Conservation (phyloP, 2,797 vertebrate genomes). For the Numenius phaeopus region DNA sequence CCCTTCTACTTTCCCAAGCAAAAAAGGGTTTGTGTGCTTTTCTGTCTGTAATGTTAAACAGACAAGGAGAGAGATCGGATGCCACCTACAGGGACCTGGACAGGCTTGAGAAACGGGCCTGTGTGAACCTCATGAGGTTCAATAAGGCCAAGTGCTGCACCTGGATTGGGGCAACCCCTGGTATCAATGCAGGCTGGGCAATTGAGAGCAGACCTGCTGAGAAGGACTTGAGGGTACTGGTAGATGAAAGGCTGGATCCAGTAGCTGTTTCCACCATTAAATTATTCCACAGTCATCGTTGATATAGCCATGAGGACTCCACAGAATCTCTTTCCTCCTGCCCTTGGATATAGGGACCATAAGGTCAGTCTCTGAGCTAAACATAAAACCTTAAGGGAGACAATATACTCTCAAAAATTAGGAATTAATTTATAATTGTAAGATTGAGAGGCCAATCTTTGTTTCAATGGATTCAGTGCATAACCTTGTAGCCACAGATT, state of each 20-base stretch:
- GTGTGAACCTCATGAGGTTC: neutral
- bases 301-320: neutral
- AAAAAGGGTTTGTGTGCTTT: fast-evolving
- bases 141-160: neutral
- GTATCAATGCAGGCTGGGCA: neutral
- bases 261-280: neutral
- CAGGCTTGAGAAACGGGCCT: too few relatives aligned
- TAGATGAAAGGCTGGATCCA: neutral
- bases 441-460: neutral
- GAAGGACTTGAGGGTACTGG: neutral
- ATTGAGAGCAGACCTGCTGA: neutral
- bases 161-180: neutral
- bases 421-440: neutral
- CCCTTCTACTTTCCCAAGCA: neutral
- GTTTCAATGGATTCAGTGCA: neutral
- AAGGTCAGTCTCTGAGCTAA: neutral
- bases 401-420: neutral
- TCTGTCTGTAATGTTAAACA: neutral
- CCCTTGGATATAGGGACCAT: neutral
- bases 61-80: neutral
- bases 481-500: neutral
- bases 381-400: neutral
- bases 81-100: neutral
- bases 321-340: neutral
- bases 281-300: neutral